These are phyloP conservation scores for Oryzias melastigma DNA, from an alignment of 2,113 vertebrate genomes.

Conservation along the genomic window DNA sequence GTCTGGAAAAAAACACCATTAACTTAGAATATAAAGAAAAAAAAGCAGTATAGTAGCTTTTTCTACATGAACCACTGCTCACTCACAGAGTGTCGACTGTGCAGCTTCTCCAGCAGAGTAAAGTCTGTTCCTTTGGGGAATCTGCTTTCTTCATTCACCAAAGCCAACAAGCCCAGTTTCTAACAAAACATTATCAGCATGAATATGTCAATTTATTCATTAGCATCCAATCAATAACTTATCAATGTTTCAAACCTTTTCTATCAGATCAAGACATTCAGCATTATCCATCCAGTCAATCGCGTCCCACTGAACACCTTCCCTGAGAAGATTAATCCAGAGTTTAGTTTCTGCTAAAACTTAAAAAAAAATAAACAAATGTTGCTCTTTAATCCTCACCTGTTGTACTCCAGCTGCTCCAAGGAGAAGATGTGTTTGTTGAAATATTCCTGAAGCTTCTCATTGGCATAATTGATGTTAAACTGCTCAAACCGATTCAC, in stretches of 20 bases:
- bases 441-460: conserved; percentile 94
- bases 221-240: not conserved
- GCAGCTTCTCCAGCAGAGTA: conserved; percentile 91
- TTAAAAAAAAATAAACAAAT: not conserved
- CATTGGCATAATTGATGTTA: conserved; percentile 93
- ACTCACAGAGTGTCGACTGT: conserved; percentile 88
- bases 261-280: conserved; percentile 91
- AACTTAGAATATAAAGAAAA: not conserved
- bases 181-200: conserved; percentile 38
- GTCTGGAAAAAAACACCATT: conserved; percentile 73
- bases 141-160: conserved; percentile 92
- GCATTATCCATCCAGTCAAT: conserved; percentile 98
- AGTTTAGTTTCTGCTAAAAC: not conserved
- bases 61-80: conserved; percentile 15
- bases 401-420: conserved; percentile 94
- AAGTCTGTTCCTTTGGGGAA: conserved; percentile 94
- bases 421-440: conserved; percentile 95
- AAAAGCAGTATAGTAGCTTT: not conserved
- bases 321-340: conserved; percentile 67
- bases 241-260: conserved; percentile 78
- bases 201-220: conserved; percentile 5
- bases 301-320: conserved; percentile 91
- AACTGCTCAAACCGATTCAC: conserved; percentile 94
- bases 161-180: conserved; percentile 90
- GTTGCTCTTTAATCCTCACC: conserved; percentile 48